These are phyloP conservation scores for Linnaemya tessellans DNA, from an alignment of 2,888 invertebrate species.

Conservation along the genomic window DNA sequence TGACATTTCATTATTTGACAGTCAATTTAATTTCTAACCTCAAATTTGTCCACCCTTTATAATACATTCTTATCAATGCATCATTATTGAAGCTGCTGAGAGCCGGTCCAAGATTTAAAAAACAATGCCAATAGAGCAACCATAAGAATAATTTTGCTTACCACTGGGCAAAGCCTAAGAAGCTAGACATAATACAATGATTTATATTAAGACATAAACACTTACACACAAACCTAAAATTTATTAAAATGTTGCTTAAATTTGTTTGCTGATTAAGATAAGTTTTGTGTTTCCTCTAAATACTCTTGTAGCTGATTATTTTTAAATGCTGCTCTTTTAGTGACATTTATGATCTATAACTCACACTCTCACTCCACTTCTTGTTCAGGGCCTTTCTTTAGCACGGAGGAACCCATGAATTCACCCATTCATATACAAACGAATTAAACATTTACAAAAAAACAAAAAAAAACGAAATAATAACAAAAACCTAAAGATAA, in stretches of 20 bases:
- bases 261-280: slow-evolving; percentile 36
- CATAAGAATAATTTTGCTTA: neutral
- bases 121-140: no score
- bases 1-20: no score
- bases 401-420: neutral
- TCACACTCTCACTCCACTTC: neutral
- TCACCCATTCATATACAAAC: neutral
- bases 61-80: no score
- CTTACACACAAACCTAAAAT: neutral
- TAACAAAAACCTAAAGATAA: slow-evolving; percentile 38
- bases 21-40: no score
- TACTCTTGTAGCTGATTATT: slow-evolving; percentile 4
- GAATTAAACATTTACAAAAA: neutral
- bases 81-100: no score
- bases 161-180: neutral
- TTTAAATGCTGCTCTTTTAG: slow-evolving; percentile 26
- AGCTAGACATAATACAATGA: neutral
- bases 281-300: slow-evolving; percentile 14
- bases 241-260: slow-evolving; percentile 33
- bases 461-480: neutral
- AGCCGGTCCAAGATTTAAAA: no score
- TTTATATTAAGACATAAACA: neutral
- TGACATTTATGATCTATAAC: slow-evolving; percentile 28
- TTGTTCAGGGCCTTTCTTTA: neutral
- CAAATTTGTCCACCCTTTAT: no score